A percentile compares a stretch with the other conserved stretches of the same genome.
Evolutionary conservation across 2,888 invertebrate species (phyloP).

Genomic region (Ashinkailepas kermadecensis): DNA sequence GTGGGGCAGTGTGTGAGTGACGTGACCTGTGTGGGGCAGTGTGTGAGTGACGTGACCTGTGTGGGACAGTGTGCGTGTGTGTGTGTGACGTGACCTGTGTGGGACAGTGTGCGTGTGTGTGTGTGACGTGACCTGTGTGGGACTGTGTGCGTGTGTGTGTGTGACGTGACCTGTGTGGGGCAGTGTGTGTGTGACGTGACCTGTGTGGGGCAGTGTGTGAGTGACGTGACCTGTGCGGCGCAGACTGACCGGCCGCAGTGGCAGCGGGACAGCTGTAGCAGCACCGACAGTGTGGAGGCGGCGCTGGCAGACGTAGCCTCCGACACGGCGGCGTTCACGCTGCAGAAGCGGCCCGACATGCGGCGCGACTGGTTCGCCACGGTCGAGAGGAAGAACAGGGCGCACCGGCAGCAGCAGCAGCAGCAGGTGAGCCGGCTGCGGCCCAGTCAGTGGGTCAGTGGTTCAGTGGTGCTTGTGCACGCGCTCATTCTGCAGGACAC

Average conservation of each 20-base stretch:
- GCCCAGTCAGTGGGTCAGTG: neutral
- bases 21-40: too few relatives aligned
- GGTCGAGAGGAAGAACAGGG: neutral
- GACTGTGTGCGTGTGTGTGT: constrained; percentile 89
- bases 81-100: neutral
- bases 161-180: constrained; percentile 73
- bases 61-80: neutral
- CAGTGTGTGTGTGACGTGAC: constrained; percentile 61
- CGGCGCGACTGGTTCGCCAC: constrained; percentile 5
- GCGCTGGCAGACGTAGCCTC: neutral
- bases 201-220: constrained; percentile 67
- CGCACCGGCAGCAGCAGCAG: neutral
- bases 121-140: constrained; percentile 63
- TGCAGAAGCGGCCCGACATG: constrained; percentile 12
- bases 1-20: too few relatives aligned
- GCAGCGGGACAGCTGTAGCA: constrained; percentile 17
- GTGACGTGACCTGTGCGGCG: too few relatives aligned
- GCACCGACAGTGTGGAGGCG: constrained; percentile 3
- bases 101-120: neutral
- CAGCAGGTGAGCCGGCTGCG: neutral
- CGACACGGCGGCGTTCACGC: neutral
- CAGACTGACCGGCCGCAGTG: neutral
- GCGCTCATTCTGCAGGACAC: neutral
- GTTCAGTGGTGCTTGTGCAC: neutral
- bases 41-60: too few relatives aligned